Conservation (phyloP, 2,888 invertebrate genomes). For the Ichneumon xanthorius region DNA sequence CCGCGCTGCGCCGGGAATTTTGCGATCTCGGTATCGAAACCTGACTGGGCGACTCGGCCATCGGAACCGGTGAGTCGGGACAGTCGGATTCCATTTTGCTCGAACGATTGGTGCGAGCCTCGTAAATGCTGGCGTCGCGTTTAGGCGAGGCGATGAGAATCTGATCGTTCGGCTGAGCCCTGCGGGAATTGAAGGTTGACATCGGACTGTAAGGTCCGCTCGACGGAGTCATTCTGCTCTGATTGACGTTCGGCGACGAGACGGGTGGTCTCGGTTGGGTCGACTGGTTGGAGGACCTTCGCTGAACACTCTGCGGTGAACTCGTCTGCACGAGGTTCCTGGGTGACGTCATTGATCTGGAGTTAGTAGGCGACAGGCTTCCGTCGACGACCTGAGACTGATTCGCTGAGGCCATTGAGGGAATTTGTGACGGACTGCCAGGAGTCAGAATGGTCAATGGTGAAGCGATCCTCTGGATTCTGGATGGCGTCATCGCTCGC, state of each 20-base stretch:
- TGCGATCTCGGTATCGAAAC: slow-evolving; percentile 61
- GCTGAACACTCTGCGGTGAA: slow-evolving; percentile 43
- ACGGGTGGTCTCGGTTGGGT: slow-evolving; percentile 61
- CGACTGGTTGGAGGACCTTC: slow-evolving; percentile 33
- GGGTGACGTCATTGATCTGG: slow-evolving; percentile 52
- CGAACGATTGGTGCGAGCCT: slow-evolving; percentile 68
- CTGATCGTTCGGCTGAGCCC: slow-evolving; percentile 80
- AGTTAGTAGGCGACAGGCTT: slow-evolving; percentile 36
- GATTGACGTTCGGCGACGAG: slow-evolving; percentile 64
- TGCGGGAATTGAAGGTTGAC: slow-evolving; percentile 66
- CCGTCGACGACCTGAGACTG: slow-evolving; percentile 24
- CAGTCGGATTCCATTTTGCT: slow-evolving; percentile 69
- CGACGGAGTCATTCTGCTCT: slow-evolving; percentile 46
- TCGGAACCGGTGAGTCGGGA: slow-evolving; percentile 78
- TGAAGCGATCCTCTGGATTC: slow-evolving; percentile 70
- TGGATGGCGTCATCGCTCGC: slow-evolving; percentile 55
- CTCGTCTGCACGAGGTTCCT: slow-evolving; percentile 47
- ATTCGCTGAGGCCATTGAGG: slow-evolving; percentile 22
- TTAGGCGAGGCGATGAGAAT: slow-evolving; percentile 82
- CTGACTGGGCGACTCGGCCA: slow-evolving; percentile 76
- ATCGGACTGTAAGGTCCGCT: slow-evolving; percentile 44
- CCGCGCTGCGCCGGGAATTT: slow-evolving; percentile 47
- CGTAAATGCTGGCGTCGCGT: slow-evolving; percentile 75
- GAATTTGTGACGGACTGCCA: slow-evolving; percentile 44
- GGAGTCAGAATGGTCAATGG: slow-evolving; percentile 71